Evolutionary conservation across 2,888 invertebrate genomes (phyloP), one percentile per base, ranked within the genome.

Genomic region (Seira ritae): DNA sequence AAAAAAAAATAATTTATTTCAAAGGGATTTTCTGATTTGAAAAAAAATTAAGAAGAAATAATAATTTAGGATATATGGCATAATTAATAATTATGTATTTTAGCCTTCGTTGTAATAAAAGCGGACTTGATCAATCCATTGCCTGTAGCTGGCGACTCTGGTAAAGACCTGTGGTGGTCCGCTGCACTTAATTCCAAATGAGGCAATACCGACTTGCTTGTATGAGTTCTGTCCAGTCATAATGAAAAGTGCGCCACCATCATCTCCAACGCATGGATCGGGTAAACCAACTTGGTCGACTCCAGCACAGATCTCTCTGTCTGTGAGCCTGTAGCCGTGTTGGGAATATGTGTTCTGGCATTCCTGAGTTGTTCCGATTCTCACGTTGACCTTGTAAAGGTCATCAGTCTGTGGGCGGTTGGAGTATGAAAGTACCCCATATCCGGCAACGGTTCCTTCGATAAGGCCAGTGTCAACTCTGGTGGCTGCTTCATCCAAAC

Each of bases 131-230:
- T 86, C 84, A 15, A 86, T 84, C 86, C 86, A 86, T 46, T 81
- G 71, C 46, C 84, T 55, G 74, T 84, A 86, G 23, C 75, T 80
- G 42, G 72, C 77, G 8, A 86, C 71, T 62, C 84, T 65, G 6
- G 86, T 86, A 73, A 80, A 86, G 8, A 83, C 82, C 17, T 84
- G 77, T 8, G 84, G 96, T 20, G 96, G 96, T 91, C 96, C 96
- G 78, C 96, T 96, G 90, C 97, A 97, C 50, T 96, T 96, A 89
- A 97, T 96, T 85, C 97, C 97, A 96, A 96, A 97, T 15, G 96
- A 96, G 19, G 97, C 96, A 70, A 97, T 94, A 74, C 97, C 97
- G 20, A 96, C 95, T 91, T 96, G 96, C 0, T 93, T 94, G 95
- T 96, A 96, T 83, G 93, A 93, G 6, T 94, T 94, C 46, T 93